A percentile compares a stretch with the other conserved stretches of the same genome.
These are phyloP conservation scores for Zaprionus gabonicus DNA, from an alignment of 1,140 invertebrate species.

Conservation along the genomic window DNA sequence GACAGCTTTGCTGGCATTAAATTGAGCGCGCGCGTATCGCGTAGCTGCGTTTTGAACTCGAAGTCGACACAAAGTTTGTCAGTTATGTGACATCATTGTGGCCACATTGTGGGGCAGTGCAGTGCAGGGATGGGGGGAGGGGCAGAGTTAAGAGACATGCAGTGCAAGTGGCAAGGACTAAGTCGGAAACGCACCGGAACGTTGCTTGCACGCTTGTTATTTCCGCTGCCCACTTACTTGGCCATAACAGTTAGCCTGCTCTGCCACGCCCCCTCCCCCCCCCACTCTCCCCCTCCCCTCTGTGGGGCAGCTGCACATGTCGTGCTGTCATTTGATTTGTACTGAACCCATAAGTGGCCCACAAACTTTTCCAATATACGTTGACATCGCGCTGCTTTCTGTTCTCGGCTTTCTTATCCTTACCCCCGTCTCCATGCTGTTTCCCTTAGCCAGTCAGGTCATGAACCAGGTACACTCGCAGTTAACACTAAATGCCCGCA, in stretches of 20 bases:
- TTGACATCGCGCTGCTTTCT: not conserved
- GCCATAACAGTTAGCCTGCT: conserved; percentile 2
- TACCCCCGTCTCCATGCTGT: not conserved
- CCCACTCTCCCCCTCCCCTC: not conserved
- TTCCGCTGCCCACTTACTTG: conserved; percentile 46
- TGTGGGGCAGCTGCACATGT: conserved; percentile 9
- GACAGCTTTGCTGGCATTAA: conserved; percentile 17
- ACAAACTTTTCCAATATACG: conserved; percentile 58
- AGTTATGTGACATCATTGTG: conserved; percentile 46
- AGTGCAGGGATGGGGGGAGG: not conserved
- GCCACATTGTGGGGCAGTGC: conserved; percentile 31
- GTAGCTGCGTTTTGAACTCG: conserved; percentile 1
- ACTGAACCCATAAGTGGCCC: conserved; percentile 44
- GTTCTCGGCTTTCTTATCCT: not conserved
- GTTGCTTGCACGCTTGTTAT: conserved; percentile 32
- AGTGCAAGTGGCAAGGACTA: not conserved
- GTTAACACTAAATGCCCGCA: conserved; percentile 17
- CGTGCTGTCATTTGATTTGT: conserved; percentile 55
- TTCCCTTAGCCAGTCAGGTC: not conserved
- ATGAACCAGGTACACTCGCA: conserved; percentile 7
- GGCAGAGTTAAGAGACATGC: not conserved
- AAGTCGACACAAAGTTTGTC: conserved; percentile 32
- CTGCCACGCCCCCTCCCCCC: not conserved
- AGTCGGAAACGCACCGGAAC: not conserved
- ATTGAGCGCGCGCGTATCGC: conserved; percentile 6